Evolutionary conservation across 1,140 invertebrate genomes (phyloP), one percentile per base, ranked within the genome.

Genomic region (Eupristina koningsbergeri): DNA sequence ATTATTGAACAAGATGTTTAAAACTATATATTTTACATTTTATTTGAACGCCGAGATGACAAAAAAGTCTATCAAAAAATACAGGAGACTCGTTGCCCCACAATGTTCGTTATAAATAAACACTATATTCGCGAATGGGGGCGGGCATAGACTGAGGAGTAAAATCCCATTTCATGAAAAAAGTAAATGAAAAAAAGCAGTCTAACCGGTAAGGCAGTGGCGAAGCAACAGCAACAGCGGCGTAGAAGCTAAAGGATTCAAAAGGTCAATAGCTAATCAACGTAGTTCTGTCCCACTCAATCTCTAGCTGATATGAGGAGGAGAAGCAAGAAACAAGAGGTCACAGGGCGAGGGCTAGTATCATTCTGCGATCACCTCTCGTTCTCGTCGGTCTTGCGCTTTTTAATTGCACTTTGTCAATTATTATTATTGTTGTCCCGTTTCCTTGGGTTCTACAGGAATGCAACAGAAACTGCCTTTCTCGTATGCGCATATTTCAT

Each of bases 391-490:
- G 34, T 11, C 63, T 11, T 34, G 9, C 34, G 64, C 13, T 1
- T 39, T 67, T 78, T 17, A 77, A 61, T 34, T 41, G 67, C 67
- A 6, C 45, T 5, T 45, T 11, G 41, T 58, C 64, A 41, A 81
- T 81, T 61, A 74, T 73, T 50, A 64, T 75, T 50, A 47, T 81
- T 34, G 80, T 75, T 34, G 58, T 29, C 58, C 3, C 39, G 36
- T 41, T 26, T 41, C 67, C 67, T 34, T 58, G 8, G 61, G 2
- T 47, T 61, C 22, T 11, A 3, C 11, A 9, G 41, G 67, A 80
- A 80, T 81, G 71, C 80, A n/a, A 36, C 67, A 19, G 6, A 11
- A 45, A 15, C 13, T 47, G 80, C 80, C 69, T 81, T 81, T 73
- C 80, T 53, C 69, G 41, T 36, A 31, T n/a, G 9, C 50, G 41